phyloP scores from a whole-genome alignment of 2,113 vertebrate genomes.

The Procapra przewalskii region DNA sequence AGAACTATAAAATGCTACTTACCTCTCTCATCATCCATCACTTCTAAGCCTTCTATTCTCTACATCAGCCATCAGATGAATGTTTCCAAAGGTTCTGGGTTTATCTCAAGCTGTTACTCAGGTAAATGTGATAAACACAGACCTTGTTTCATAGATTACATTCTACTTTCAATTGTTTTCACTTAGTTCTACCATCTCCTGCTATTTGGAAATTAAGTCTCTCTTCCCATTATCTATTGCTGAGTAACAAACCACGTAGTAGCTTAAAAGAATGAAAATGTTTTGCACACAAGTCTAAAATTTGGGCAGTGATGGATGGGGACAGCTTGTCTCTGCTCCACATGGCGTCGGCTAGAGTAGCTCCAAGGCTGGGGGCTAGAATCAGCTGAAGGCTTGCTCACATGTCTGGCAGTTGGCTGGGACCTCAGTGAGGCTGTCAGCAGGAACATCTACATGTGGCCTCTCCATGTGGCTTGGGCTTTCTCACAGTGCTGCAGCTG shows the following conservation, averaged over 20 bases:
- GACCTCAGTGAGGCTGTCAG: not conserved
- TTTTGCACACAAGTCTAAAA: slow-evolving; percentile 38
- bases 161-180: slow-evolving; percentile 19
- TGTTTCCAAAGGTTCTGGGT: not conserved
- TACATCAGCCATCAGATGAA: not conserved
- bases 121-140: not conserved
- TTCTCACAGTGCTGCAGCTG: not conserved
- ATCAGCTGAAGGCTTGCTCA: not conserved
- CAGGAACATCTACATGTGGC: not conserved
- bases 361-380: not conserved
- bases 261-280: slow-evolving; percentile 7
- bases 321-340: not conserved
- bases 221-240: not conserved
- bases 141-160: not conserved
- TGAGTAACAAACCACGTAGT: slow-evolving; percentile 10
- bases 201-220: not conserved
- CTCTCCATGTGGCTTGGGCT: not conserved
- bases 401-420: not conserved
- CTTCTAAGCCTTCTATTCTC: not conserved
- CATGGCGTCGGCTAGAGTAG: not conserved
- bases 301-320: not conserved
- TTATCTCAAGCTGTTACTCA: not conserved
- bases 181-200: not conserved
- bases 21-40: not conserved
- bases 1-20: not conserved